Evolutionary conservation across 1,140 invertebrate species (phyloP), one percentile per base, ranked within the genome.

Genomic region (Sinella curviseta): DNA sequence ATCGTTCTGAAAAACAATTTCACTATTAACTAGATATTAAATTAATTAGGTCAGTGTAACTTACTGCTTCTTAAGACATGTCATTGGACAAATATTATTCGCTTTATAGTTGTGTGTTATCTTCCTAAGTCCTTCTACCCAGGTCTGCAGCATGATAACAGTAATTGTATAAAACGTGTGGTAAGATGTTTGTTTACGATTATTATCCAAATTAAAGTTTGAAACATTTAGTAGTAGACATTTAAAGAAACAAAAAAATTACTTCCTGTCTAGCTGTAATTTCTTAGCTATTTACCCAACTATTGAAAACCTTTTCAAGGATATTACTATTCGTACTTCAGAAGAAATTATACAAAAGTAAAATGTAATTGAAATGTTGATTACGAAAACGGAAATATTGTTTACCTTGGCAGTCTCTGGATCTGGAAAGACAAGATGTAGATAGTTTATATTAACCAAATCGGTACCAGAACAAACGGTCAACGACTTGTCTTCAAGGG

Each of bases 1-100:
- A 48, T 48, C 39, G 39, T 48, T 8, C 20, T 48, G 8, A 8
- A 48, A 48, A 12, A 8, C 8, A 48, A 48, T 48, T 48, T 48
- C 20, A 8, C 39, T 20, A 48, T 48, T 20, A 48, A 48, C 39
- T 48, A 48, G 39, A 48, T 48, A n/a, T n/a, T n/a, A n/a, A n/a
- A n/a, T n/a, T n/a, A n/a, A n/a, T n/a, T n/a, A n/a, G n/a, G n/a
- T n/a, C n/a, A n/a, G n/a, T n/a, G n/a, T n/a, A 83, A 94, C 96
- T 97, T 94, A 99, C 97, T 99, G 97, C 91, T 99, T 99, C 89
- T 96, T 97, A 85, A 99, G 92, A 90, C 95, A 97, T 84, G 96
- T 98, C 93, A 97, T 95, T 65, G 98, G 97, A 88, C 97, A 99
- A 85, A 98, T 92, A 91, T 99, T 99, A 90, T 98, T 98, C 84